Conservation (phyloP, 2,888 invertebrate species). For the Ophioninae sp. region DNA sequence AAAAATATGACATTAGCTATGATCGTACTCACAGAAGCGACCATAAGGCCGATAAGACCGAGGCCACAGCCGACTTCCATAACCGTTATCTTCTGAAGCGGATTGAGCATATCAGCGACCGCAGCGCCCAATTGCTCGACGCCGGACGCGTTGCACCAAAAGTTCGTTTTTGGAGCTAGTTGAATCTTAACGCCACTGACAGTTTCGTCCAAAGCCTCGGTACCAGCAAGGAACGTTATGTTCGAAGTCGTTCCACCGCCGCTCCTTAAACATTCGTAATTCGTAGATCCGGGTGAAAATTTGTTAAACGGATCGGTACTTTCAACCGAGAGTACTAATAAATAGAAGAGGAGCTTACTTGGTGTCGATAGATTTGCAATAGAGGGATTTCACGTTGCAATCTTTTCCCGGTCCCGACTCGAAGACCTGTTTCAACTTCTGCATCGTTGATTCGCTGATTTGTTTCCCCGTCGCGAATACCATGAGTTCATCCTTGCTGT, state of each 20-base stretch:
- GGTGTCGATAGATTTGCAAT: slow-evolving; percentile 75
- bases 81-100: slow-evolving; percentile 72
- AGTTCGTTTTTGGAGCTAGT: slow-evolving; percentile 78
- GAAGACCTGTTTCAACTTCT: slow-evolving; percentile 75
- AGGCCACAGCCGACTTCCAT: slow-evolving; percentile 79
- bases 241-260: slow-evolving; percentile 71
- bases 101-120: slow-evolving; percentile 73
- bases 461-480: slow-evolving; percentile 78
- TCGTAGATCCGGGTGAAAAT: background rate
- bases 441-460: slow-evolving; percentile 74
- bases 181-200: slow-evolving; percentile 77
- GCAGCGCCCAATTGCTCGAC: slow-evolving; percentile 75
- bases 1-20: background rate
- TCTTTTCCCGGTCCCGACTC: slow-evolving; percentile 76
- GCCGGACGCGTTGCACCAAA: slow-evolving; percentile 77
- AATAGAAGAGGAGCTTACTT: slow-evolving; percentile 70
- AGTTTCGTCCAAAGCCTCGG: slow-evolving; percentile 77
- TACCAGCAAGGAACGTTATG: slow-evolving; percentile 77
- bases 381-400: slow-evolving; percentile 79
- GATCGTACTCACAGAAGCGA: slow-evolving; percentile 74
- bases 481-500: slow-evolving; percentile 78
- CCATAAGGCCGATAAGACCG: slow-evolving; percentile 77
- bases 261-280: slow-evolving; percentile 61
- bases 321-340: background rate
- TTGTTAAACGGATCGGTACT: background rate